These are phyloP conservation scores for Aulostomus chinensis DNA, from an alignment of 2,797 vertebrate genomes.

Conservation along the genomic window DNA sequence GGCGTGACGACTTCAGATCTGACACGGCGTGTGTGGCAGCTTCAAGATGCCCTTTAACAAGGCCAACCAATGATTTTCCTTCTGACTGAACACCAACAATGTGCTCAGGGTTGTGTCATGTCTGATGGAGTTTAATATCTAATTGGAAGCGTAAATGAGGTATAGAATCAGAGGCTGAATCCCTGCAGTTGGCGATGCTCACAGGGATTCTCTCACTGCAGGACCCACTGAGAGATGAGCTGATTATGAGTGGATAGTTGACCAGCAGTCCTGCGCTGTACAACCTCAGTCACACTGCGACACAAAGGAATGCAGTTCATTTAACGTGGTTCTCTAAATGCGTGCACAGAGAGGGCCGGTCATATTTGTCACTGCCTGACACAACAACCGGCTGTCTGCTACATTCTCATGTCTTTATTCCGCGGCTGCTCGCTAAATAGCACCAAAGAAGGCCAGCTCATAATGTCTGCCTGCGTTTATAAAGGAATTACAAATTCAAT, in stretches of 20 bases:
- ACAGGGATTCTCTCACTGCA: conserved; percentile 53
- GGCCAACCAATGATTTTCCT: conserved; percentile 55
- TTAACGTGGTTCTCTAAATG: no score
- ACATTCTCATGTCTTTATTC: no score
- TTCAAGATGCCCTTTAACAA: conserved; percentile 32
- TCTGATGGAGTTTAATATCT: conserved; percentile 73
- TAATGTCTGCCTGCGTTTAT: no score
- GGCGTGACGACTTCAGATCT: conserved; percentile 14
- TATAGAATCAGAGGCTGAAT: conserved; percentile 59
- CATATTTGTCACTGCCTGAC: no score
- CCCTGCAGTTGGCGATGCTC: conserved; percentile 45
- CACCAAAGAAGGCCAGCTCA: no score
- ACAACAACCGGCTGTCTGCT: no score
- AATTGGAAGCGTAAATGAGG: conserved; percentile 71
- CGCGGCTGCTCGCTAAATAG: no score
- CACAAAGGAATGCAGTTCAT: conserved; percentile 8
- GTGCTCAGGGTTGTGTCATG: conserved; percentile 46
- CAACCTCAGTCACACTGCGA: conserved; percentile 26
- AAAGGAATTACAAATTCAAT: conserved; percentile 3
- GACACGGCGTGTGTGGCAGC: conserved; percentile 25
- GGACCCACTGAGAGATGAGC: conserved; percentile 43
- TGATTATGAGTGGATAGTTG: conserved; percentile 55
- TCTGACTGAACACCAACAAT: conserved; percentile 56
- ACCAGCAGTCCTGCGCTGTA: conserved; percentile 5
- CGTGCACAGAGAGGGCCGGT: no score